These are phyloP conservation scores for Notamacropus eugenii DNA, from an alignment of 2,797 vertebrate species.

Conservation along the genomic window DNA sequence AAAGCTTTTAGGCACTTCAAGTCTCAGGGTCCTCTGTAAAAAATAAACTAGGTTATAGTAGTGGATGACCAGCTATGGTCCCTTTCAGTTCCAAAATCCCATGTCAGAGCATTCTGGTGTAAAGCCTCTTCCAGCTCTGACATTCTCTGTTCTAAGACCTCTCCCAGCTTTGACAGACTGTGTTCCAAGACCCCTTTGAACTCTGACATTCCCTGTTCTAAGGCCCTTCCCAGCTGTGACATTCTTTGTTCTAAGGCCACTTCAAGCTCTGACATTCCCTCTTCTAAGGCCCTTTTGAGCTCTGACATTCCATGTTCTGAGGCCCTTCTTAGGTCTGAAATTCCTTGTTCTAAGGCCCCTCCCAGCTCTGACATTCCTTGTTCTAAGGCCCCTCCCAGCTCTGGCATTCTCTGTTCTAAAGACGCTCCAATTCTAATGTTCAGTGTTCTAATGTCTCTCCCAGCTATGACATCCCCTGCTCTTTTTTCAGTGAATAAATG, in stretches of 20 bases:
- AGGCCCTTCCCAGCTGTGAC: no score
- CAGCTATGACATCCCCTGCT: neutral
- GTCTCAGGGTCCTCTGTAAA: neutral
- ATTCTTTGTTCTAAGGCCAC: no score
- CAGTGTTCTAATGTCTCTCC: no score
- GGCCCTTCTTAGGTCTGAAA: neutral
- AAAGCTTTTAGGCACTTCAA: neutral
- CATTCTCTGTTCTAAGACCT: no score
- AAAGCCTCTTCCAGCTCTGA: no score
- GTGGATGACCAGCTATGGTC: no score
- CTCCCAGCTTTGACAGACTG: no score
- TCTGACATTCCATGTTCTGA: neutral
- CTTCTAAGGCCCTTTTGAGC: neutral
- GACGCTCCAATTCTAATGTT: neutral
- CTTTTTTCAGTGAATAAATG: neutral
- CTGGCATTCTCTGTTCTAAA: no score
- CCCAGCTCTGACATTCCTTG: neutral
- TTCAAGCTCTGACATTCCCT: no score
- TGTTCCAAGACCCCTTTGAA: neutral
- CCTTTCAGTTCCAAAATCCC: neutral
- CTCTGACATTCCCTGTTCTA: no score
- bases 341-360: neutral
- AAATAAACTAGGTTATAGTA: neutral
- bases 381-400: neutral
- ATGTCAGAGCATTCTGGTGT: neutral